Base-by-base conservation (phyloP, 2,113 vertebrate genomes). In the Aspidoscelis tigris region DNA sequence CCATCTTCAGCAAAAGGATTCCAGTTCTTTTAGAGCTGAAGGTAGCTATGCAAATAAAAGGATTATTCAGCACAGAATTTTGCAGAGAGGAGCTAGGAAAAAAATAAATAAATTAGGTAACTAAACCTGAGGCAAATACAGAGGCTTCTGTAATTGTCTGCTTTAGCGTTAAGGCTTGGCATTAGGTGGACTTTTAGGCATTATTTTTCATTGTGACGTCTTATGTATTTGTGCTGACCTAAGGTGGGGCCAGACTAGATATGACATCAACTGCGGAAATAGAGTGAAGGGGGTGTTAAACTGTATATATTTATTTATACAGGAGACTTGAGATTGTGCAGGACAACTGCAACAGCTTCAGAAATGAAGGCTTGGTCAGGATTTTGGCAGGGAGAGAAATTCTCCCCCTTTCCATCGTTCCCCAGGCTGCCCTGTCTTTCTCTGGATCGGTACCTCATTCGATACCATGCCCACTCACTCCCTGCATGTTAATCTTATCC, bases 51-150 rank as follows among this genome's bases (percentile, higher is more conserved):
- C 86, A 89, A 87, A 93, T 92, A 78, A 91, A 92, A 89, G 86
- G 75, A 88, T 84, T 76, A 85, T 88, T 68, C 86, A 96, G 94
- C 94, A 95, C 93, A 93, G 90, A 84, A 84, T 93, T 87, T 75
- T 64, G 18, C 71, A 85, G 84, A 68, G 86, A 47, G 5, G 2
- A 82, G 83, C n/a, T 90, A 89, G 89, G 88, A 86, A 87, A 87
- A 88, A 33, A 33, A 33, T 33, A 33, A 33, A 16, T 73, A 86
- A 85, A 20, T 81, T 88, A 78, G 82, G 8, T 1, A 73, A 76
- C 24, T 73, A 39, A 91, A 91, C 75, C 22, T 80, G 82, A 83
- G 69, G 22, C 14, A 20, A 90, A 71, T 81, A 80, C 75, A 65
- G 65, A 81, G 93, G 88, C 73, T 90, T 87, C 43, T 84, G 64